A percentile compares a stretch with the other conserved stretches of the same genome.
These are phyloP conservation scores for Etia nguti DNA, from an alignment of 2,113 vertebrate genomes.

Conservation along the genomic window DNA sequence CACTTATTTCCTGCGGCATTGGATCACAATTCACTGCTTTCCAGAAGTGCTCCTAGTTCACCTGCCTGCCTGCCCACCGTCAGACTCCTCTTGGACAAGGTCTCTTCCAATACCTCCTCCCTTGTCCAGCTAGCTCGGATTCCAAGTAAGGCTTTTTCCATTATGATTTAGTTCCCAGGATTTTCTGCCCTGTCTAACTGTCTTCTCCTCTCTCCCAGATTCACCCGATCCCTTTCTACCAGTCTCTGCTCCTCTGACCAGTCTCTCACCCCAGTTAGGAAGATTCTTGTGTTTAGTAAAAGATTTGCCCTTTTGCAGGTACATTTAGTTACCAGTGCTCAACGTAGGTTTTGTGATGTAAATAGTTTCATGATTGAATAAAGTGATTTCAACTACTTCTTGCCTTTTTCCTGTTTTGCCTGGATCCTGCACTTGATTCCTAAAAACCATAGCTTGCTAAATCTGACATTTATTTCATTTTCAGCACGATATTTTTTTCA, in stretches of 20 bases:
- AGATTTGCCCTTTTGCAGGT: not conserved
- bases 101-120: not conserved
- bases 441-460: not conserved
- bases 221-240: not conserved
- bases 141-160: not conserved
- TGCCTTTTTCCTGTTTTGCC: not conserved
- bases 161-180: not conserved
- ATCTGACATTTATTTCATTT: rapidly evolving
- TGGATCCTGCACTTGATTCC: not conserved
- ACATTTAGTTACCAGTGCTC: not conserved
- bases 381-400: not conserved
- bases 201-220: not conserved
- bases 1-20: not conserved
- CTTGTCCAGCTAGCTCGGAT: not conserved
- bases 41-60: not conserved
- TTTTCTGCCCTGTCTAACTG: not conserved
- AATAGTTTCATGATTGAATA: not conserved
- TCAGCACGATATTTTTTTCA: rapidly evolving
- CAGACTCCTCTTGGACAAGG: not conserved
- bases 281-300: not conserved
- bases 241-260: not conserved
- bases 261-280: not conserved
- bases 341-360: not conserved
- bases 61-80: not conserved
- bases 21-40: not conserved